A percentile compares a stretch with the other conserved stretches of the same genome.
phyloP scores from a whole-genome alignment of 2,797 vertebrate genomes.

The Esox lucius region DNA sequence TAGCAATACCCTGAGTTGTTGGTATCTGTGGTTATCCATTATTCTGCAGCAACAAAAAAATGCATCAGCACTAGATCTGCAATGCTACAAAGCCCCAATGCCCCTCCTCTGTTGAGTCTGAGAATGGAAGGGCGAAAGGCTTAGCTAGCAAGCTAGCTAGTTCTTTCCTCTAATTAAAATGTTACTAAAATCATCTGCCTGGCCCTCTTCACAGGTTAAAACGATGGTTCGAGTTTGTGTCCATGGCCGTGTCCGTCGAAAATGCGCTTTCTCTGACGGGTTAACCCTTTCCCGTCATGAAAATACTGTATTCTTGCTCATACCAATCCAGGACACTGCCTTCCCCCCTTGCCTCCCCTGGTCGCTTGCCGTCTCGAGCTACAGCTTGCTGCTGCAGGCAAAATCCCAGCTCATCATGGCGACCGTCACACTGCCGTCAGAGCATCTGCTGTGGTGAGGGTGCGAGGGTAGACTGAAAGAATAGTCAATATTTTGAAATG shows the following conservation, averaged over 20 bases:
- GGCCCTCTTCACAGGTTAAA: constrained; percentile 52
- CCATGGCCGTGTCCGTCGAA: constrained; percentile 31
- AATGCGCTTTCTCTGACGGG: constrained; percentile 49
- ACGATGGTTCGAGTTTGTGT: constrained; percentile 31
- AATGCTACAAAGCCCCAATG: constrained; percentile 77
- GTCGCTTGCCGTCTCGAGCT: constrained; percentile 61
- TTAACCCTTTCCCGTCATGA: constrained; percentile 51
- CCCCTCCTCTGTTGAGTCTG: constrained; percentile 76
- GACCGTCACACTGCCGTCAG: constrained; percentile 59
- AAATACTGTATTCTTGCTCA: constrained; percentile 54
- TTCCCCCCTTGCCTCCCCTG: constrained; percentile 62
- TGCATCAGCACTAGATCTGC: constrained; percentile 70
- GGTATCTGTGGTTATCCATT: constrained; percentile 66
- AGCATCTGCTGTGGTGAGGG: constrained; percentile 70
- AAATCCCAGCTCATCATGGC: constrained; percentile 80
- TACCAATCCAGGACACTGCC: constrained; percentile 68
- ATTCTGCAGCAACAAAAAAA: constrained; percentile 64
- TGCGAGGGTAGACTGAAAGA: constrained; percentile 30
- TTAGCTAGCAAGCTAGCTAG: constrained; percentile 48
- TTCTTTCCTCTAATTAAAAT: constrained; percentile 66
- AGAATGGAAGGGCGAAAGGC: constrained; percentile 71
- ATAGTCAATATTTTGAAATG: constrained; percentile 69
- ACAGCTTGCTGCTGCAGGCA: constrained; percentile 69
- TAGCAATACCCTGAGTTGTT: constrained; percentile 46
- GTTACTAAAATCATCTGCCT: constrained; percentile 51